phyloP scores from a whole-genome alignment of 2,113 vertebrate species.

The Okapia johnstoni region DNA sequence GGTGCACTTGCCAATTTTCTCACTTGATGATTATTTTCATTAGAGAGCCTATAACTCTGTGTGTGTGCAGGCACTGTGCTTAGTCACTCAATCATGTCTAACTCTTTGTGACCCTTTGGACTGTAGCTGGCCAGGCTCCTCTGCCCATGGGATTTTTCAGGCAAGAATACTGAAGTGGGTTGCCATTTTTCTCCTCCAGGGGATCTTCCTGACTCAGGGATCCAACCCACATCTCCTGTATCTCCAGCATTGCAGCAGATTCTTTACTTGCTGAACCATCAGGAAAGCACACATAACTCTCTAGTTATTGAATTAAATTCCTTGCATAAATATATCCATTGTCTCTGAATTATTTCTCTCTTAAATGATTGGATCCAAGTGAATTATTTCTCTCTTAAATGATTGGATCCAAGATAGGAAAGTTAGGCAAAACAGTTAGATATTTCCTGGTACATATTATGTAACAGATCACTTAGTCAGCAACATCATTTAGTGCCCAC shows the following conservation, averaged over 20 bases:
- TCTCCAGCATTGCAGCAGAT: neutral
- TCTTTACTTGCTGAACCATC: neutral
- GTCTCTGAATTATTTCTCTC: neutral
- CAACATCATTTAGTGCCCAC: neutral
- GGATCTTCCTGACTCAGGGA: neutral
- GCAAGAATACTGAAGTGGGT: neutral
- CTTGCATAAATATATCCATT: neutral
- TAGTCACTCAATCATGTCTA: neutral
- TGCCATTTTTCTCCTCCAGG: neutral
- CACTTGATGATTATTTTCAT: neutral
- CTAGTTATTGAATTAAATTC: slow-evolving; percentile 9
- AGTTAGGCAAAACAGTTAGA: neutral
- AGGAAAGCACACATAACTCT: neutral
- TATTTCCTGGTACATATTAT: slow-evolving; percentile 1
- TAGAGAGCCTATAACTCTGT: neutral
- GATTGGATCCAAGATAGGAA: neutral
- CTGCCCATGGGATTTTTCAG: neutral
- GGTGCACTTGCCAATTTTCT: neutral
- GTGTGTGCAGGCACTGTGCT: neutral
- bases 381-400: too few relatives aligned
- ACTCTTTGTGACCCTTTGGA: neutral
- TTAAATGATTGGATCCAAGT: neutral
- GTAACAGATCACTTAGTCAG: neutral
- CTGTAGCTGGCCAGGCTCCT: neutral
- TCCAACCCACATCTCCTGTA: neutral